Evolutionary conservation across 2,113 vertebrate genomes (phyloP).

Genomic region (Zosterops pallidus): DNA sequence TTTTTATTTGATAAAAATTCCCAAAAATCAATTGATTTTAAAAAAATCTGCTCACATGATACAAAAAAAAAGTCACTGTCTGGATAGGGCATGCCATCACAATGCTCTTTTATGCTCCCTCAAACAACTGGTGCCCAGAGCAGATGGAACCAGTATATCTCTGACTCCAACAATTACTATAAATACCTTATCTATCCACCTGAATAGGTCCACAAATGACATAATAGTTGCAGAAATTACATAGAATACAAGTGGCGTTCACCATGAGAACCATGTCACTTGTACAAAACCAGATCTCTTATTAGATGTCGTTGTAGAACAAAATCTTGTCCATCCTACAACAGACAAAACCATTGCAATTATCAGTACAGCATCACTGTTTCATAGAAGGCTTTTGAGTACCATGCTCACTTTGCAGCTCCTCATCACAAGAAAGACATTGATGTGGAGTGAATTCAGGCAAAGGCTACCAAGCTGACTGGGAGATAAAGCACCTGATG

Average conservation of each 20-base stretch:
- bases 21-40: background rate
- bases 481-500: background rate
- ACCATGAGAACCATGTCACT: background rate
- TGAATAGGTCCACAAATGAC: background rate
- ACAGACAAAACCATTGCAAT: background rate
- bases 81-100: background rate
- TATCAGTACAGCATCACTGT: background rate
- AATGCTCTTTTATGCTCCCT: background rate
- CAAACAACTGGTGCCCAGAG: background rate
- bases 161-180: background rate
- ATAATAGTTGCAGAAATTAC: background rate
- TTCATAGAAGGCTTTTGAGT: background rate
- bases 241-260: background rate
- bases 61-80: background rate
- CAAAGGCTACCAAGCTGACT: background rate
- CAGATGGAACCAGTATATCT: background rate
- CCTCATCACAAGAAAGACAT: background rate
- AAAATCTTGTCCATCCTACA: background rate
- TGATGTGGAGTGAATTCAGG: background rate
- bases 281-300: background rate
- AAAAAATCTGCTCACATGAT: background rate
- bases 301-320: background rate
- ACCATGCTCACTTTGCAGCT: background rate
- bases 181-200: background rate
- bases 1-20: background rate